Evolutionary conservation across 2,888 invertebrate genomes (phyloP).

Genomic region (Capitulum mitella): DNA sequence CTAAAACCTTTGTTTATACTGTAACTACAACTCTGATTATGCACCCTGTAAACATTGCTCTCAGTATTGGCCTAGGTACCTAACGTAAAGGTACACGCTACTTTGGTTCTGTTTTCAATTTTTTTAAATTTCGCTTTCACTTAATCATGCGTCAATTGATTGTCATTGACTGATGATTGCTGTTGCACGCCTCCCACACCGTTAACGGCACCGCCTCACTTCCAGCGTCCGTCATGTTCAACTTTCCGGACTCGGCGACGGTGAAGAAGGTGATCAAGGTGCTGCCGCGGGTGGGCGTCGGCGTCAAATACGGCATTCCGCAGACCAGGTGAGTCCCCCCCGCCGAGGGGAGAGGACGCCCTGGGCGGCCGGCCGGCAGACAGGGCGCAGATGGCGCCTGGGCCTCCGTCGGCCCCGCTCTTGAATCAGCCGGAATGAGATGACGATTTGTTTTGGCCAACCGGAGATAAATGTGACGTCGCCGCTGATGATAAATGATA

Average conservation of each 20-base stretch:
- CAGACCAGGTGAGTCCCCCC: constrained; percentile 72
- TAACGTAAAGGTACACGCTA: no score
- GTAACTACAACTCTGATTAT: no score
- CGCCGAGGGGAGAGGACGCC: no score
- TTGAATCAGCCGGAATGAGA: not conserved
- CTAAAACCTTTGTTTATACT: no score
- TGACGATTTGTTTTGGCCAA: constrained; percentile 17
- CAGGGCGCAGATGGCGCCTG: not conserved
- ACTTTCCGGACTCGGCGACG: constrained; percentile 92
- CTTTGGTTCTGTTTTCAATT: no score
- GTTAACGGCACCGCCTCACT: no score
- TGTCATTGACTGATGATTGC: no score
- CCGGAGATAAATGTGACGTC: constrained; percentile 3
- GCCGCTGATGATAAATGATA: not conserved
- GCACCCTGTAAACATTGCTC: no score
- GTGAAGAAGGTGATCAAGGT: constrained; percentile 98
- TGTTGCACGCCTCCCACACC: no score
- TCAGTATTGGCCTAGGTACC: no score
- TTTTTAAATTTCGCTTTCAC: no score
- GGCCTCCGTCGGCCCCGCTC: not conserved
- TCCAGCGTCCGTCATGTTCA: constrained; percentile 96
- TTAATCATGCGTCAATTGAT: no score
- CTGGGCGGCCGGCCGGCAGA: not conserved
- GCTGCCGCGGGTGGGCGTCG: constrained; percentile 93
- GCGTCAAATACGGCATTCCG: constrained; percentile 98